Conservation (phyloP, 2,113 vertebrate species). For the Lophius piscatorius region DNA sequence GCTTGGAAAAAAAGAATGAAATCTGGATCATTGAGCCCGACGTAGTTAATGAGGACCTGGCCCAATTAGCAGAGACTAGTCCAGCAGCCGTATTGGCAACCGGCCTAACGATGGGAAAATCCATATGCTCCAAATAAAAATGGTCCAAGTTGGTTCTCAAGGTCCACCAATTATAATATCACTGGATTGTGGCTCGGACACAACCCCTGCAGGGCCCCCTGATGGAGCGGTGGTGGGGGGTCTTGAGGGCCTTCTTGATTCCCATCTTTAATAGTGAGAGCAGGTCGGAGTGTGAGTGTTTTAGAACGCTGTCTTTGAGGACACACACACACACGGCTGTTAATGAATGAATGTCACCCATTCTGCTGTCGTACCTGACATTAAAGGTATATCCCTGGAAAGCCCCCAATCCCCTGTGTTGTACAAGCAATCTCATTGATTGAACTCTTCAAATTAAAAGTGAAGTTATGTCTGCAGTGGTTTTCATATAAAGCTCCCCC, state of each 20-base stretch:
- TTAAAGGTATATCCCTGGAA: no score
- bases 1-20: constrained; percentile 43
- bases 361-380: no score
- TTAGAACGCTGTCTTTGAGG: constrained; percentile 7
- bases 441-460: no score
- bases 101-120: constrained; percentile 78
- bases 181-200: constrained; percentile 55
- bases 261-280: constrained; percentile 31
- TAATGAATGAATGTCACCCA: no score
- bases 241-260: constrained; percentile 37
- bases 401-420: no score
- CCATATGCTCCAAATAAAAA: constrained; percentile 81
- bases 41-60: constrained; percentile 71
- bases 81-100: constrained; percentile 72
- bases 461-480: no score
- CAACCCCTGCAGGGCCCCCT: constrained; percentile 52
- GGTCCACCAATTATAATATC: constrained; percentile 72
- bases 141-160: constrained; percentile 62
- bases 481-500: no score
- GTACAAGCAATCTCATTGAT: no score
- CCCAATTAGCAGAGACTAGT: constrained; percentile 75
- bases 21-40: constrained; percentile 51
- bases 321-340: neutral
- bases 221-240: constrained; percentile 40
- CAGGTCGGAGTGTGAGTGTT: constrained; percentile 19